Conservation (phyloP, 2,797 vertebrate genomes). For the Macropodus opercularis region DNA sequence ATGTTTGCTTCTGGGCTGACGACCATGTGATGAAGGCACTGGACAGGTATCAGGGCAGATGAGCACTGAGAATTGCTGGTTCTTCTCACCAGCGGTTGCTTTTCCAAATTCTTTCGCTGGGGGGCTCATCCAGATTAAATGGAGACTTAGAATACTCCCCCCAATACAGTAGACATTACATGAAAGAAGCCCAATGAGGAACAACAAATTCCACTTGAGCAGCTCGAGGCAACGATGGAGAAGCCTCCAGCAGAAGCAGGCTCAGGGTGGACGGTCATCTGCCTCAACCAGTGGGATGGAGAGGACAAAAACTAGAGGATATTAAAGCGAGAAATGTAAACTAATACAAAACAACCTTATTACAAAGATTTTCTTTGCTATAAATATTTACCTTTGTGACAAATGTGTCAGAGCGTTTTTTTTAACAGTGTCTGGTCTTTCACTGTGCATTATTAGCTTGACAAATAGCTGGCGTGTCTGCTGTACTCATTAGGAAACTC, state of each 20-base stretch:
- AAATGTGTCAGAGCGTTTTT: neutral
- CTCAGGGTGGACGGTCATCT: too few relatives aligned
- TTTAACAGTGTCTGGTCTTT: conserved; percentile 11
- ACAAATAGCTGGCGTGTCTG: conserved; percentile 19
- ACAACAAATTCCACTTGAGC: too few relatives aligned
- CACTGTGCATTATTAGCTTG: conserved; percentile 31
- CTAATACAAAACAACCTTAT: neutral
- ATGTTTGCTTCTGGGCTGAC: neutral
- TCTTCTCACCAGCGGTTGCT: too few relatives aligned
- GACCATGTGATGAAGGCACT: neutral
- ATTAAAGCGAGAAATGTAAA: neutral
- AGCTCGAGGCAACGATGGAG: too few relatives aligned
- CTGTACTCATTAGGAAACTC: conserved; percentile 27
- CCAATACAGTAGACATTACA: too few relatives aligned
- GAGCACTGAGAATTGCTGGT: too few relatives aligned
- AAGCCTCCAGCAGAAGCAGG: too few relatives aligned
- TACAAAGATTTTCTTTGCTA: neutral
- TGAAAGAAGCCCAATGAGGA: too few relatives aligned
- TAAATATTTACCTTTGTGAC: conserved; percentile 6
- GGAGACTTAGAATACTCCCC: too few relatives aligned
- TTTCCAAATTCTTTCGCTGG: too few relatives aligned
- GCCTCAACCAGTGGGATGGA: too few relatives aligned
- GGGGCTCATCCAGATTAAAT: too few relatives aligned
- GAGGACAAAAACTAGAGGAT: neutral
- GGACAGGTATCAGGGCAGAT: neutral